phyloP scores from a whole-genome alignment of 2,888 invertebrate genomes.

The Pollenia angustigena region DNA sequence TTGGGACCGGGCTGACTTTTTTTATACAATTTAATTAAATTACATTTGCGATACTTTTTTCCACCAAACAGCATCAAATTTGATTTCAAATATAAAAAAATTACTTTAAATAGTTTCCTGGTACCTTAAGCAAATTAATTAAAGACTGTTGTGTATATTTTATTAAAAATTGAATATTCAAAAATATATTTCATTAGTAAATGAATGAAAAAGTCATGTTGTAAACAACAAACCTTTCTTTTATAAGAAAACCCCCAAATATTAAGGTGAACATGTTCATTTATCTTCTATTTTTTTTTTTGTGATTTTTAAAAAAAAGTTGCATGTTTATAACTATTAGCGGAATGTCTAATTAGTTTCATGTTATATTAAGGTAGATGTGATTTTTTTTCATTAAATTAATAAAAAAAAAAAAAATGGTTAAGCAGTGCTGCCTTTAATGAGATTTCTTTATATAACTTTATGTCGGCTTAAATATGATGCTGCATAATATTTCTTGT shows the following conservation, averaged over 20 bases:
- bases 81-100: too few relatives aligned
- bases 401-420: conserved; percentile 15
- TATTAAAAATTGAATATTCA: conserved; percentile 29
- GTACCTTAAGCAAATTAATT: not conserved
- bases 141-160: not conserved
- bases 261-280: conserved; percentile 50
- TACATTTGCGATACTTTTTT: too few relatives aligned
- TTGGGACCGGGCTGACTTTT: too few relatives aligned
- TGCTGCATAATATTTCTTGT: conserved; percentile 55
- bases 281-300: conserved; percentile 41
- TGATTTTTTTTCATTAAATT: conserved; percentile 35
- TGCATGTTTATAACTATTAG: conserved; percentile 71
- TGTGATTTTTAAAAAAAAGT: conserved; percentile 36
- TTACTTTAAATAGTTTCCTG: not conserved
- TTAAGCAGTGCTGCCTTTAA: conserved; percentile 34
- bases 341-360: conserved; percentile 71
- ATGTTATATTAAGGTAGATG: conserved; percentile 60
- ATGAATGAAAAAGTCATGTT: conserved; percentile 23
- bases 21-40: too few relatives aligned
- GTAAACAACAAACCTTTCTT: conserved; percentile 20
- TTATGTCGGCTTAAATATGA: conserved; percentile 56
- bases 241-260: conserved; percentile 19
- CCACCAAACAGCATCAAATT: too few relatives aligned
- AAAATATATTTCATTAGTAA: conserved; percentile 27
- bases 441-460: conserved; percentile 58